Evolutionary conservation across 2,797 vertebrate species (phyloP), one percentile per base, ranked within the genome.

Genomic region (Betta splendens): DNA sequence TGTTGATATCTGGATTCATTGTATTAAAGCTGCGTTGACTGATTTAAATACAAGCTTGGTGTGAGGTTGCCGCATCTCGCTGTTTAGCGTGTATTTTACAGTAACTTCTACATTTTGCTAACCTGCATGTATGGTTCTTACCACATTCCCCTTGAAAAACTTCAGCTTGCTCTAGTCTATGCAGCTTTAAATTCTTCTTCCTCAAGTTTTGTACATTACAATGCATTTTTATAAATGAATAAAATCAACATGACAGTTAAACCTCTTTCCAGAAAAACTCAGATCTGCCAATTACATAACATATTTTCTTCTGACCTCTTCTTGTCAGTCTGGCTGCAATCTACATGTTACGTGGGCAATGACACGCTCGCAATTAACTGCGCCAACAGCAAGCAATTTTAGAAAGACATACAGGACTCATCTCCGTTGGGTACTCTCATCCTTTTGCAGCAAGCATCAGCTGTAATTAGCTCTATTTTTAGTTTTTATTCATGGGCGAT

Each of bases 281-380:
- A 44, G 61, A 60, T 59, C 54, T 61, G 62, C 68, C 65, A 75
- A 43, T 48, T 69, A 47, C 52, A 44, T 65, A 61, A 52, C 75
- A 79, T 73, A 64, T 84, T 84, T 72, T 44, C 60, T 37, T 59
- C 64, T 76, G 72, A 81, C 58, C 71, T 71, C 42, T 67, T 51
- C 64, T 77, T 1, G 8, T 69, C 58, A 72, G 51, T 75, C 43
- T 67, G 72, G 53, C 71, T 73, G 57, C 60, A 69, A 64, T 61
- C 56, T 62, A 50, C 56, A 69, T 64, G 54, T 55, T 66, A 66
- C 32, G 66, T 78, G 56, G 63, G 68, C 37, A 52, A 48, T 61
- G 65, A 73, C 64, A 74, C 62, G 29, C 35, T 72, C 49, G 29
- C 48, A 44, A 54, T 69, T 59, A 58, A 40, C 47, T 9, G 52